Conservation (phyloP, 2,888 invertebrate genomes). For the Cistogaster globosa region DNA sequence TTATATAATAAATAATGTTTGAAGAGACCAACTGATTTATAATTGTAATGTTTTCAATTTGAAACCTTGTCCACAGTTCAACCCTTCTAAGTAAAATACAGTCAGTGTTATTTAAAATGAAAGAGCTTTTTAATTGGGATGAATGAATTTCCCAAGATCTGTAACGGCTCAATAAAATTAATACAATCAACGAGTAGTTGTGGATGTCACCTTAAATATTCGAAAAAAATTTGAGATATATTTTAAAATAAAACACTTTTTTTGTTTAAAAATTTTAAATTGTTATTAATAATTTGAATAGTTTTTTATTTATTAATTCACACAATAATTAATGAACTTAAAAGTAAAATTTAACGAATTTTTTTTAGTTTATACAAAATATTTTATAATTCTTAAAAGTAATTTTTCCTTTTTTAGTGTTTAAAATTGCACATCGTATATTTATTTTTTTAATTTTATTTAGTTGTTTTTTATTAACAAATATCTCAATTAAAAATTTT, state of each 20-base stretch:
- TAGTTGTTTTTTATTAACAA: constrained; percentile 3
- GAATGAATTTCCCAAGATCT: too few species aligned
- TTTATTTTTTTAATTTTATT: neutral
- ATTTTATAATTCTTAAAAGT: constrained; percentile 49
- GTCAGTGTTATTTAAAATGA: too few species aligned
- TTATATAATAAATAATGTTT: constrained; percentile 55
- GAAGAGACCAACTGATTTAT: constrained; percentile 50
- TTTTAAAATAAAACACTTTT: neutral
- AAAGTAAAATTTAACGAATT: constrained; percentile 55
- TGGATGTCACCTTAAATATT: neutral
- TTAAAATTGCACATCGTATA: constrained; percentile 47
- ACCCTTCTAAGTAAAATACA: neutral
- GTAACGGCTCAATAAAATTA: neutral
- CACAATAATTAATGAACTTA: constrained; percentile 50
- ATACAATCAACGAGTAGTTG: neutral
- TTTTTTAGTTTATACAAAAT: constrained; percentile 53
- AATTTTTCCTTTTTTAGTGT: neutral
- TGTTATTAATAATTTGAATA: constrained; percentile 45
- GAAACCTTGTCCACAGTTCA: neutral
- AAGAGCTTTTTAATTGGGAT: too few species aligned
- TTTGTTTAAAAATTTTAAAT: constrained; percentile 5
- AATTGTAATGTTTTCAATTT: constrained; percentile 51
- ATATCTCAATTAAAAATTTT: neutral
- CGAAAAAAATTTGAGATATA: too few species aligned
- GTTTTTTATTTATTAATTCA: constrained; percentile 31